Evolutionary conservation across 2,113 vertebrate species (phyloP).

Genomic region (Mormyrus iriodes): DNA sequence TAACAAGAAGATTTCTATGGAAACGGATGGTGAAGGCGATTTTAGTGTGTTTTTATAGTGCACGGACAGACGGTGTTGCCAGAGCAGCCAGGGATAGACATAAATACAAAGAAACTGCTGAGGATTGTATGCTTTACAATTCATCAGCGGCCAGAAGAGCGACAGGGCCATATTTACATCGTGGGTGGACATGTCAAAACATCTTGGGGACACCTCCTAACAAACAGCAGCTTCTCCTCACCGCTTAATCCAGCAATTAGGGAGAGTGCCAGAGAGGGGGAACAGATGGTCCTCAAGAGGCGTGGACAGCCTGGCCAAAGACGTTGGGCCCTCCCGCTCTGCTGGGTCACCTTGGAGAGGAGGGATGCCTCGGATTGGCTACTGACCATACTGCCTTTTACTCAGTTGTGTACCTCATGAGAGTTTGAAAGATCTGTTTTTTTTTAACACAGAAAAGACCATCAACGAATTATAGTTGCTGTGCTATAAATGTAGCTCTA

Average conservation of each 20-base stretch:
- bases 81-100: background rate
- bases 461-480: background rate
- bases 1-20: background rate
- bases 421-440: background rate
- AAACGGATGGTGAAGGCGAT: background rate
- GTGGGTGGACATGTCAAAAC: slow-evolving; percentile 43
- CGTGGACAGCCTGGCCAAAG: slow-evolving; percentile 27
- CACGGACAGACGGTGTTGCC: background rate
- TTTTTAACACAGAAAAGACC: background rate
- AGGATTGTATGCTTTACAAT: background rate
- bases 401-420: background rate
- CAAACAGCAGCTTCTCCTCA: slow-evolving; percentile 36
- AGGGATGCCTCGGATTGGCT: background rate
- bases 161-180: slow-evolving; percentile 24
- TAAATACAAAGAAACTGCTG: background rate
- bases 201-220: slow-evolving; percentile 43
- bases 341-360: slow-evolving; percentile 19
- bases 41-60: background rate
- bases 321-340: slow-evolving; percentile 34
- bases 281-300: slow-evolving; percentile 54
- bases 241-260: slow-evolving; percentile 48
- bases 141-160: background rate
- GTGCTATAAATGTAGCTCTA: background rate
- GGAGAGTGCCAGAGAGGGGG: slow-evolving; percentile 39
- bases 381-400: background rate